These are phyloP conservation scores for Pardalotus punctatus DNA, from an alignment of 2,113 vertebrate genomes.

Conservation along the genomic window DNA sequence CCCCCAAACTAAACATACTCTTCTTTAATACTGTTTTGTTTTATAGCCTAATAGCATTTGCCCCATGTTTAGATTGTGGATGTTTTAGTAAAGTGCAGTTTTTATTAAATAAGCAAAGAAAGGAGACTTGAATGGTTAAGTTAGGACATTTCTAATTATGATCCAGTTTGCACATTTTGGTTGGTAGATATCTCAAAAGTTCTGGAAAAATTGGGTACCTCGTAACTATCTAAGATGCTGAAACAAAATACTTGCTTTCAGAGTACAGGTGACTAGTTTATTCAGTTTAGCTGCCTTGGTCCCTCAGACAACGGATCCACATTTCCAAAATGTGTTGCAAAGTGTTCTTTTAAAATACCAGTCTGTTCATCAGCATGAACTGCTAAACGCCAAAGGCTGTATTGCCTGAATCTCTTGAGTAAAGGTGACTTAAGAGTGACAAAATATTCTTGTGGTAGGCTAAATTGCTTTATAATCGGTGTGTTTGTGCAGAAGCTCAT, in stretches of 20 bases:
- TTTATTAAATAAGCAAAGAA: neutral
- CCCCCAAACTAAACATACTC: neutral
- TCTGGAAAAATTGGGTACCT: neutral
- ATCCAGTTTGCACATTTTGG: neutral
- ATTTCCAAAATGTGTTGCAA: neutral
- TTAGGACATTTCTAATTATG: neutral
- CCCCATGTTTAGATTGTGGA: neutral
- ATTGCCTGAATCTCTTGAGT: neutral
- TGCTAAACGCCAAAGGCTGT: neutral
- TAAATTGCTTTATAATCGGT: neutral
- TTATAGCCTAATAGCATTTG: neutral
- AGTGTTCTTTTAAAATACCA: neutral
- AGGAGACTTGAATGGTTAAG: neutral
- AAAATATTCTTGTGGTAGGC: neutral
- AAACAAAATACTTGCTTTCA: neutral
- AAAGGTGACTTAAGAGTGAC: neutral
- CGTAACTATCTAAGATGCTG: neutral
- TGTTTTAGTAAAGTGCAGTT: neutral
- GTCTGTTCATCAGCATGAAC: neutral
- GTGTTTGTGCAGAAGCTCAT: neutral
- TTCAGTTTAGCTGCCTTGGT: neutral
- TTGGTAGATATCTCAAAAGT: neutral
- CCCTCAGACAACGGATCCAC: neutral
- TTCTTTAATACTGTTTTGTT: neutral
- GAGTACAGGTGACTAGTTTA: neutral